phyloP scores from a whole-genome alignment of 2,797 vertebrate genomes.

The Helostoma temminkii region DNA sequence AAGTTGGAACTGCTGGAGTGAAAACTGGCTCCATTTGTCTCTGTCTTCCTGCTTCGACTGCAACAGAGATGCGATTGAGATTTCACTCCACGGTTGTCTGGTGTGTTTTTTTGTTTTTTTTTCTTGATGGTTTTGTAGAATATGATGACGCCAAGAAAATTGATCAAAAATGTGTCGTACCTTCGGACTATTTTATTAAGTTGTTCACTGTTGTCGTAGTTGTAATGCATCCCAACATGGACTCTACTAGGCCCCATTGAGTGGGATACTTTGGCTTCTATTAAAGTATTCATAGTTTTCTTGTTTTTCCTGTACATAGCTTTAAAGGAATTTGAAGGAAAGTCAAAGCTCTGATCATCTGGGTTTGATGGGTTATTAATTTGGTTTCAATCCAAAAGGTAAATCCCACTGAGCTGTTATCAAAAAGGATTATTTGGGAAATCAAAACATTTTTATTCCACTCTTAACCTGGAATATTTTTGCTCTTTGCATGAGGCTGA shows the following conservation, averaged over 20 bases:
- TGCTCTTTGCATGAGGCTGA: neutral
- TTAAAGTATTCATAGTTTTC: neutral
- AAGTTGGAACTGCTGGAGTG: slow-evolving; percentile 49
- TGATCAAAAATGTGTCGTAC: neutral
- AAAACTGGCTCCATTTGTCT: slow-evolving; percentile 62
- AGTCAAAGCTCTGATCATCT: too few relatives aligned
- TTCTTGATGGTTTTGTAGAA: neutral
- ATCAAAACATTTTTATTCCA: neutral
- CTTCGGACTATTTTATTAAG: neutral
- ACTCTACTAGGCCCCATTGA: neutral
- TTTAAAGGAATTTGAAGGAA: neutral
- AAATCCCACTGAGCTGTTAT: neutral
- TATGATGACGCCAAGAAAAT: neutral
- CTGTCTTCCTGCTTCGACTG: slow-evolving; percentile 15
- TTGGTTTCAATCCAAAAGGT: neutral
- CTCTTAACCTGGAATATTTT: neutral
- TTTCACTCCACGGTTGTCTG: slow-evolving; percentile 16
- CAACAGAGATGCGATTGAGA: slow-evolving; percentile 47
- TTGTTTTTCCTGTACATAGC: neutral
- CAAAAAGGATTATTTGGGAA: neutral
- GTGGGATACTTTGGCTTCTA: neutral
- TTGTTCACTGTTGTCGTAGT: neutral
- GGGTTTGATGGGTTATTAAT: neutral
- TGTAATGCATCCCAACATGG: neutral
- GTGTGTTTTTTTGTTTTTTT: slow-evolving; percentile 1